Evolutionary conservation across 2,888 invertebrate species (phyloP).

Genomic region (Gymnosoma rotundatum): DNA sequence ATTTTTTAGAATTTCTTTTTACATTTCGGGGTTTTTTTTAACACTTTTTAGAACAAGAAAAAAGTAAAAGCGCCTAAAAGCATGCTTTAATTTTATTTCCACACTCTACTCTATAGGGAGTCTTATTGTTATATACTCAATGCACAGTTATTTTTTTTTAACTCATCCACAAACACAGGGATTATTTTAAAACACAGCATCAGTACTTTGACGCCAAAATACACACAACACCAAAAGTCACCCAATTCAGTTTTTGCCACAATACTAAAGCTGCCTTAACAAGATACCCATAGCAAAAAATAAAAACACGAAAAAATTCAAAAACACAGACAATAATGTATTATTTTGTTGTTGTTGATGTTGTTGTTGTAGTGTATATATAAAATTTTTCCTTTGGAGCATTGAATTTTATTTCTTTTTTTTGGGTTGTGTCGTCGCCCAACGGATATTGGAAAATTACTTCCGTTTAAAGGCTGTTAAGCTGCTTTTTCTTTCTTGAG

Average conservation of each 20-base stretch:
- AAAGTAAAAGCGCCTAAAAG: slow-evolving; percentile 46
- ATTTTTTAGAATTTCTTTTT: background rate
- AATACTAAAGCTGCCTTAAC: slow-evolving; percentile 26
- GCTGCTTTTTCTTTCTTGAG: background rate
- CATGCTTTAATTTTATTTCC: slow-evolving; percentile 53
- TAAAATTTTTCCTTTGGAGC: slow-evolving; percentile 21
- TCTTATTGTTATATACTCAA: slow-evolving; percentile 31
- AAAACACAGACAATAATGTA: slow-evolving; percentile 55
- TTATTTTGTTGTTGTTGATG: slow-evolving; percentile 38
- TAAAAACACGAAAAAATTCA: slow-evolving; percentile 5
- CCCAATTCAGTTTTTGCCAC: slow-evolving; percentile 32
- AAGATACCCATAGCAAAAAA: slow-evolving; percentile 10
- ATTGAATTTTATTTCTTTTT: slow-evolving; percentile 40
- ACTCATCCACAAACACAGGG: slow-evolving; percentile 7
- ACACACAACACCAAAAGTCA: slow-evolving; percentile 56
- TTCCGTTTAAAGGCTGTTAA: slow-evolving; percentile 57
- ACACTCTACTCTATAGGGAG: slow-evolving; percentile 57
- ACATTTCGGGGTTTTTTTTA: background rate
- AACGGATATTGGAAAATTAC: slow-evolving; percentile 71
- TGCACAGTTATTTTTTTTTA: slow-evolving; percentile 14
- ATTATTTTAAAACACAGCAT: slow-evolving; percentile 46
- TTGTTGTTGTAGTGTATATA: slow-evolving; percentile 31
- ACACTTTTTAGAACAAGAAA: background rate
- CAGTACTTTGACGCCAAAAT: slow-evolving; percentile 57
- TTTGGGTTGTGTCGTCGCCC: slow-evolving; percentile 56